Percentiles rank a stretch among this genome's conserved stretches.
Evolutionary conservation across 1,140 invertebrate genomes (phyloP).

Genomic region (Elysia chlorotica): DNA sequence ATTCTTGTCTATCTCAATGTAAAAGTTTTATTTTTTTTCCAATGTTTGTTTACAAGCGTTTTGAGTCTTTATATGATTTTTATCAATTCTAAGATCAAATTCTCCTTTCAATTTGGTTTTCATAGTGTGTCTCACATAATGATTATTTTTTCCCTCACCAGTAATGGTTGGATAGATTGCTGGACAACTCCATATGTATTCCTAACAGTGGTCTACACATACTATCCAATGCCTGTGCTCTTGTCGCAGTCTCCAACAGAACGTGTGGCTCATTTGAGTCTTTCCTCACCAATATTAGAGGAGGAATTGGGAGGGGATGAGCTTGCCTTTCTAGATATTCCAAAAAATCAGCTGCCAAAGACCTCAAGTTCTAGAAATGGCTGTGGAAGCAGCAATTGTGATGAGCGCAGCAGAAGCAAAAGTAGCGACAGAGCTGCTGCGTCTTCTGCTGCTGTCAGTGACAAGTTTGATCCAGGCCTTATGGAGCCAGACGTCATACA

Average conservation of each 20-base stretch:
- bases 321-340: no score
- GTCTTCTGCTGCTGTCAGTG: no score
- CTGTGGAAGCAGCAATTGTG: conserved; percentile 26
- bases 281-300: conserved; percentile 92
- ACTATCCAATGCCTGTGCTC: conserved; percentile 77
- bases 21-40: no score
- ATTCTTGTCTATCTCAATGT: no score
- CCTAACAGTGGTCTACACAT: conserved; percentile 86
- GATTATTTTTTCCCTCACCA: conserved; percentile 44
- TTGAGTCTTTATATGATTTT: no score
- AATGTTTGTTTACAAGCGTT: no score
- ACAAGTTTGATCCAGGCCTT: conserved; percentile 85
- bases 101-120: no score
- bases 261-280: conserved; percentile 50
- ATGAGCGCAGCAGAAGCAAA: no score
- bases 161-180: conserved; percentile 90
- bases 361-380: no score
- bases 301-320: conserved; percentile 85
- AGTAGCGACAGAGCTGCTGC: background rate
- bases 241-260: conserved; percentile 26
- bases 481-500: conserved; percentile 84
- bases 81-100: no score
- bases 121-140: background rate
- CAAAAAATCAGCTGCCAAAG: no score
- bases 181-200: conserved; percentile 94